Evolutionary conservation across 30 jellyfish, hydroid and myxozoan species (phyloP), one percentile per base, ranked within the genome.

Genomic region (Chironex yamaguchii): DNA sequence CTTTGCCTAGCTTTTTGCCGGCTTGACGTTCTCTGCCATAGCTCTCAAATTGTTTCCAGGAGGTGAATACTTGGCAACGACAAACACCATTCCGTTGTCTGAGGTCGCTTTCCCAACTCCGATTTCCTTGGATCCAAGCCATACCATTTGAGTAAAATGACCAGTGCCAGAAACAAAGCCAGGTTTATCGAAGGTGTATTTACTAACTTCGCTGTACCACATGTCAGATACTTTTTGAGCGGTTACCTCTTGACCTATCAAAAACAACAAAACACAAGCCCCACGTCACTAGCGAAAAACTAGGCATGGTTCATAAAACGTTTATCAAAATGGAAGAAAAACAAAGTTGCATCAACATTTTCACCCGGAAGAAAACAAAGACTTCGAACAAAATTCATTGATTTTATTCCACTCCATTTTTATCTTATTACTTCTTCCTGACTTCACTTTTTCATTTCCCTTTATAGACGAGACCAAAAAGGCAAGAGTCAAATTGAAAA

Each of bases 121-220:
- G 23, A 96, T 85, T 76, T 96, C 99, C 9, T 58, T 79, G 1
- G 99, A 96, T 23, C 79, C 97, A 3, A 53, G 93, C 99, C 99
- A 96, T 24, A 96, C 99, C 28, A 96, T 96, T 81, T 96, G 99
- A 0, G 99, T 96, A 94, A 96, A 96, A 70, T 96, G 99, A 25
- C 99, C 99, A 58, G 99, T 96, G 21, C 79, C 82, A 27, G 99
- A 96, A 67, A 77, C 85, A 58, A 90, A 96, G 3, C 98, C 97
- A 27, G 99, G 99, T 13, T 87, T 87, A 24, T 73, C 82, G 83
- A 90, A 96, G 67, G 90, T 58, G 85, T 96, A 96, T 42, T 96
- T 96, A 53, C 91, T 96, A 3, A 96, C 81, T 78, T 96, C 99
- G 20, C 87, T 96, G 64, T 96, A 96, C 99, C 99, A 96, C 99